Percentiles rank a stretch among this genome's conserved stretches.
Evolutionary conservation across 2,113 vertebrate genomes (phyloP).

Genomic region (Elachura formosa): DNA sequence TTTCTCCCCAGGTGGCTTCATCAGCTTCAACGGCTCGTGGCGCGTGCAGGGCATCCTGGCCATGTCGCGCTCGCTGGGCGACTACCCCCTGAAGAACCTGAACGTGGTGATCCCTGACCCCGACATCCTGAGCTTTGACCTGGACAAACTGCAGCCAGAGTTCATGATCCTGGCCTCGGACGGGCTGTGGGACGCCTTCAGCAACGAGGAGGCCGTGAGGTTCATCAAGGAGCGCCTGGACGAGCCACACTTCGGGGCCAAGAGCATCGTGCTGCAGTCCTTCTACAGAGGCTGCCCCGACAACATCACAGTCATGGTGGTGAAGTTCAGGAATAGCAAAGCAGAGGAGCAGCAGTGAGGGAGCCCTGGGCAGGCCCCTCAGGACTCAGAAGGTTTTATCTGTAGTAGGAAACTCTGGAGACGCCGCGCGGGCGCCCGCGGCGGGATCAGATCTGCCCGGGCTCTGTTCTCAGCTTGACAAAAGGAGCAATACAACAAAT

Average conservation of each 20-base stretch:
- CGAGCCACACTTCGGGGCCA: conserved; percentile 96
- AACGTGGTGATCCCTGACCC: conserved; percentile 94
- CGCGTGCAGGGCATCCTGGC: conserved; percentile 96
- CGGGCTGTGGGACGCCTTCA: conserved; percentile 98
- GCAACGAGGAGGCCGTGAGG: conserved; percentile 94
- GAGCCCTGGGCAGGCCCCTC: conserved; percentile 8
- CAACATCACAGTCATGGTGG: conserved; percentile 99
- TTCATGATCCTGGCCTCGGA: conserved; percentile 98
- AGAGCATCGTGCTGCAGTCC: conserved; percentile 98
- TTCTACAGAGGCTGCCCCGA: conserved; percentile 96
- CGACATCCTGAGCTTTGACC: conserved; percentile 92
- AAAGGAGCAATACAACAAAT: conserved; percentile 36
- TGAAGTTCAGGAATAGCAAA: conserved; percentile 94
- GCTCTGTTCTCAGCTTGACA: neutral
- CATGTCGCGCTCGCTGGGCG: conserved; percentile 96
- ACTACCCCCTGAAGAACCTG: conserved; percentile 96
- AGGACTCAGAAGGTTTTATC: conserved; percentile 41
- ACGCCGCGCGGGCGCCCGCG: conserved; percentile 30
- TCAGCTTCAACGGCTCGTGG: conserved; percentile 98
- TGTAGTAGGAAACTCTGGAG: conserved; percentile 33
- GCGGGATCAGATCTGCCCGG: neutral
- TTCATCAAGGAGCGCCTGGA: conserved; percentile 95
- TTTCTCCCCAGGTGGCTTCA: conserved; percentile 87
- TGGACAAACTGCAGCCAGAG: conserved; percentile 93
- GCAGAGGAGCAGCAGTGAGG: conserved; percentile 75